A percentile compares a stretch with the other conserved stretches of the same genome.
phyloP scores from a whole-genome alignment of 2,797 vertebrate species.

The Tolypeutes matacus region DNA sequence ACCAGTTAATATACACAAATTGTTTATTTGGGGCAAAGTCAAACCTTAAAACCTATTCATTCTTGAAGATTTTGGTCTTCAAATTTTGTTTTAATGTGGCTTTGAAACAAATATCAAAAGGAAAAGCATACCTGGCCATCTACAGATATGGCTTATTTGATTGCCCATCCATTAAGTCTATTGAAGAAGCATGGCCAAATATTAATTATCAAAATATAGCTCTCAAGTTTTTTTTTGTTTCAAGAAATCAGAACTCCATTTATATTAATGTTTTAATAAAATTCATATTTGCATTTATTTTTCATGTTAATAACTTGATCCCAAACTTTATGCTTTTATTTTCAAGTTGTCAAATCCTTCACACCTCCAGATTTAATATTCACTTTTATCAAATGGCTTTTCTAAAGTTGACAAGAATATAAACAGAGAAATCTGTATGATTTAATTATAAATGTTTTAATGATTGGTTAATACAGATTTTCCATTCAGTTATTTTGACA shows the following conservation, averaged over 20 bases:
- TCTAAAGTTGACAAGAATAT: constrained; percentile 47
- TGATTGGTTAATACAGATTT: background rate
- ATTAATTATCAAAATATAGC: background rate
- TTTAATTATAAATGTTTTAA: constrained; percentile 57
- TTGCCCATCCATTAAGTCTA: background rate
- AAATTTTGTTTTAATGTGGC: background rate
- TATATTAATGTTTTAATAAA: constrained; percentile 39
- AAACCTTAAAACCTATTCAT: background rate
- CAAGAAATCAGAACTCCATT: background rate
- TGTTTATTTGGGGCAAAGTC: background rate
- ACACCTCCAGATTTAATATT: constrained; percentile 43
- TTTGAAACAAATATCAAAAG: background rate
- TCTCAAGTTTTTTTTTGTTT: background rate
- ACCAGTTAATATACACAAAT: background rate
- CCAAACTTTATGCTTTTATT: background rate
- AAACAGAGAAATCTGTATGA: constrained; percentile 33
- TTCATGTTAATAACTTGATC: constrained; percentile 19
- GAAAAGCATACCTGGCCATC: background rate
- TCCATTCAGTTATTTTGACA: constrained; percentile 52
- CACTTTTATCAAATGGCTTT: constrained; percentile 21
- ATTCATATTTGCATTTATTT: constrained; percentile 48
- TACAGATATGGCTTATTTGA: background rate
- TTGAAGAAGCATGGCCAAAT: background rate
- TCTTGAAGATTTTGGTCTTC: background rate
- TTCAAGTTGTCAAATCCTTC: constrained; percentile 62